Conservation (phyloP, 2,113 vertebrate genomes). For the Eudyptes chrysolophus region DNA sequence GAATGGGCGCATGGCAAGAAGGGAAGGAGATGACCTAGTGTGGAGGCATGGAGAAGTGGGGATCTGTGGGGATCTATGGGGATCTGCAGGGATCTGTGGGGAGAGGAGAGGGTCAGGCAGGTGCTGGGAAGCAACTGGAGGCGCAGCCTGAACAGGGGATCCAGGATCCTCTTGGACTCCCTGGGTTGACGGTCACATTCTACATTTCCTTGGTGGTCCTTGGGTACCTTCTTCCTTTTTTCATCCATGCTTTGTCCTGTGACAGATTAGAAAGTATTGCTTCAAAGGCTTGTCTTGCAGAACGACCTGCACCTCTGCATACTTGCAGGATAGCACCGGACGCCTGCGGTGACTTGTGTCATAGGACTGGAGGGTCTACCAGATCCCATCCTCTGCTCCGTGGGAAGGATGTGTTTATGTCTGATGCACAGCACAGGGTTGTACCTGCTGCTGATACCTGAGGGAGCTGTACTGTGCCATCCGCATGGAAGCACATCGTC, state of each 20-base stretch:
- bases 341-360: accelerated
- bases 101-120: not conserved
- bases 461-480: not conserved
- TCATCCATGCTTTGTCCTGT: not conserved
- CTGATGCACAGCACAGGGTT: not conserved
- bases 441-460: not conserved
- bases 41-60: not conserved
- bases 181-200: not conserved
- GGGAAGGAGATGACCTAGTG: not conserved
- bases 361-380: not conserved
- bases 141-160: not conserved
- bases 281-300: not conserved
- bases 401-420: not conserved
- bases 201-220: not conserved
- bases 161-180: not conserved
- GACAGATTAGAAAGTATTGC: not conserved
- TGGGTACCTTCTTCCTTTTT: not conserved
- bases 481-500: accelerated
- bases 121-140: not conserved
- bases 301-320: not conserved
- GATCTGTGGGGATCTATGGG: not conserved
- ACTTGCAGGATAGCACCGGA: not conserved
- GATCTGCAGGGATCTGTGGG: not conserved
- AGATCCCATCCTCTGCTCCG: not conserved
- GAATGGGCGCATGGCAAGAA: not conserved